A percentile compares a stretch with the other conserved stretches of the same genome.
Evolutionary conservation across 1,140 invertebrate species (phyloP).

Genomic region (Acyrthosiphon pisum): DNA sequence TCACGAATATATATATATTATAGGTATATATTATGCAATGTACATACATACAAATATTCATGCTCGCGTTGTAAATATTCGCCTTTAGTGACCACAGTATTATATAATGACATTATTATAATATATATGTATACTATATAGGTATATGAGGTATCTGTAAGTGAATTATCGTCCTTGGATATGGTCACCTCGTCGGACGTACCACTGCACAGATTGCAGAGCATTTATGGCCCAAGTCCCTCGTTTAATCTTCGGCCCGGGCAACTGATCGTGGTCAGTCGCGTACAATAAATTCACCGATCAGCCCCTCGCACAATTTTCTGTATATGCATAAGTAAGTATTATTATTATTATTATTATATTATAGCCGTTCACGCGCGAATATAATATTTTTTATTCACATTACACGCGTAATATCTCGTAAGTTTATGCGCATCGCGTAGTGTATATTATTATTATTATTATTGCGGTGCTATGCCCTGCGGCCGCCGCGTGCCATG

Average conservation of each 20-base stretch:
- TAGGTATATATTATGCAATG: not conserved
- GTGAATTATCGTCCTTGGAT: not conserved
- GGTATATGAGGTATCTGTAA: not conserved
- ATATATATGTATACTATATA: not conserved
- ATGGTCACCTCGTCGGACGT: not conserved
- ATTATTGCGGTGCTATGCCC: not conserved
- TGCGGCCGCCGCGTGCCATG: too few species aligned
- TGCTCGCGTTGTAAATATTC: constrained; percentile 1
- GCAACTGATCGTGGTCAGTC: not conserved
- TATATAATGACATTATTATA: not conserved
- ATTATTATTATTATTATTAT: not conserved
- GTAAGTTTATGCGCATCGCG: not conserved
- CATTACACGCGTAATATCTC: not conserved
- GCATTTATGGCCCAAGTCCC: not conserved
- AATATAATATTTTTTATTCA: not conserved
- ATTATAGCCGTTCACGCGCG: not conserved
- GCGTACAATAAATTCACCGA: constrained; percentile 9
- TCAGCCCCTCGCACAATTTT: not conserved
- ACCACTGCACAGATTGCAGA: not conserved
- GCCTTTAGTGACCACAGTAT: not conserved
- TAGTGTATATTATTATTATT: not conserved
- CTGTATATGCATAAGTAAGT: not conserved
- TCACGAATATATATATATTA: not conserved
- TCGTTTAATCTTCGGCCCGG: not conserved
- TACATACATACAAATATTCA: not conserved